These are phyloP conservation scores for Drosophila ambigua DNA, from an alignment of 1,140 invertebrate species.

Conservation along the genomic window DNA sequence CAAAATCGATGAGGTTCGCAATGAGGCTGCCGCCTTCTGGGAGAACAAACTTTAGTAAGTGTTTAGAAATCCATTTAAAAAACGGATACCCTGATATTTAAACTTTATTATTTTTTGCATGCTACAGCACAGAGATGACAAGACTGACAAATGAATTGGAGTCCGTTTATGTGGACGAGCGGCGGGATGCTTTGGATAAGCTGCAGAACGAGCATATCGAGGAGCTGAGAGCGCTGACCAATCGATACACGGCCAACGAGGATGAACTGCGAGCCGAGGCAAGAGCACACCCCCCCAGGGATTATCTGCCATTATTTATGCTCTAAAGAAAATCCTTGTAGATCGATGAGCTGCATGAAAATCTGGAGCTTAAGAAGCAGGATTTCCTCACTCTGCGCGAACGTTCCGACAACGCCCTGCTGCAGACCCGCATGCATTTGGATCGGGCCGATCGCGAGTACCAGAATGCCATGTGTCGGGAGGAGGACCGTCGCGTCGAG, in stretches of 20 bases:
- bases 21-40: slow-evolving; percentile 86
- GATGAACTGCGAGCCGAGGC: slow-evolving; percentile 86
- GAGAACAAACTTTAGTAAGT: slow-evolving; percentile 85
- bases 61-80: not conserved
- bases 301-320: not conserved
- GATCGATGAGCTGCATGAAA: slow-evolving; percentile 85
- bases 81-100: too few species aligned
- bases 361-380: slow-evolving; percentile 85
- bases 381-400: slow-evolving; percentile 76
- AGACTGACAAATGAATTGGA: slow-evolving; percentile 87
- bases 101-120: too few species aligned
- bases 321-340: slow-evolving; percentile 62
- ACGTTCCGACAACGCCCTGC: slow-evolving; percentile 74
- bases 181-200: slow-evolving; percentile 85
- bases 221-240: slow-evolving; percentile 84
- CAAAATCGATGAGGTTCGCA: slow-evolving; percentile 85
- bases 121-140: slow-evolving; percentile 84
- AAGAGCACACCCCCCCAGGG: not conserved
- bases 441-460: slow-evolving; percentile 83
- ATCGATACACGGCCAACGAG: slow-evolving; percentile 85
- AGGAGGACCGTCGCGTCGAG: slow-evolving; percentile 85
- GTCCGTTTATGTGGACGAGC: slow-evolving; percentile 86
- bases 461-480: slow-evolving; percentile 85
- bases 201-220: slow-evolving; percentile 84
- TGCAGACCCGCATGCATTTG: slow-evolving; percentile 83